Evolutionary conservation across 2,888 invertebrate species (phyloP), one percentile per base, ranked within the genome.

Genomic region (Tachystola acroxantha): DNA sequence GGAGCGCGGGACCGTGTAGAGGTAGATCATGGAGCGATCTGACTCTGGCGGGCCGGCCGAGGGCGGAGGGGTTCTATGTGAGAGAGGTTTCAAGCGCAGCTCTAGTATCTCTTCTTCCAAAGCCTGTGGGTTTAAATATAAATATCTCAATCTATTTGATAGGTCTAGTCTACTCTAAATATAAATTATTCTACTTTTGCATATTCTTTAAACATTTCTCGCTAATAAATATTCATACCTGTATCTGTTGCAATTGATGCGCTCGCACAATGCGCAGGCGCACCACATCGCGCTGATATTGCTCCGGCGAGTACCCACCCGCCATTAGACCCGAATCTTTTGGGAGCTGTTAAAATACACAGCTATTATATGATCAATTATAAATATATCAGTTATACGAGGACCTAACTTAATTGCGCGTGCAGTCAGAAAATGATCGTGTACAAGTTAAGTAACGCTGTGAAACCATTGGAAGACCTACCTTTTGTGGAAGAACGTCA

Each of bases 231-330:
- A 43, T 19, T 16, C 7, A 29, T 50, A 88, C 90, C 73, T 84
- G 67, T 4, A 90, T 89, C 52, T 89, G 88, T 20, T 86, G 63
- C 10, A 58, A 33, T 50, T 90, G 88, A 36, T 86, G 80, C 0
- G 74, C 53, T 12, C 81, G 68, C 10, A 87, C 68, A 9, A 85
- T 84, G 9, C 76, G 74, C 34, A 88, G 49, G 3, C 86, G 78
- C 29, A 75, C 77, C n/a, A 86, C 74, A 34, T 88, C 87, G 0
- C 82, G 71, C 20, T 64, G 60, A 39, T 78, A 87, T 11, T 76
- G 70, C 3, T 65, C 65, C 14, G 65, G 64, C 9, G 67, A 49
- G 44, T 85, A 81, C 0, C 65, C 68, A n/a, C 84, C 84, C 0
- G 50, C 53, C 75, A 77, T 76, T 3, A 43, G 12, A 0, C 47